Conservation (phyloP, 2,888 invertebrate species). For the Chouioia cunea region DNA sequence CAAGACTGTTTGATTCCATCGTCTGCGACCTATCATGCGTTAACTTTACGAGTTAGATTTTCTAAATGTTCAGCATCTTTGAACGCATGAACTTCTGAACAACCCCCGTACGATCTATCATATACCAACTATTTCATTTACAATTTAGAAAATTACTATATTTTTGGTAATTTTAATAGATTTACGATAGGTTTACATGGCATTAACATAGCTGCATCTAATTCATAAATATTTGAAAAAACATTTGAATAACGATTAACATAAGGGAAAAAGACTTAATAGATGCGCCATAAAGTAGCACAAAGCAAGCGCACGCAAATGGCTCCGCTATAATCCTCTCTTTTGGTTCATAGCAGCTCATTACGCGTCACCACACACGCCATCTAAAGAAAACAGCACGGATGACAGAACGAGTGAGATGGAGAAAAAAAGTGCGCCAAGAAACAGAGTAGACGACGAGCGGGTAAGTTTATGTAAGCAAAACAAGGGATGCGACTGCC, state of each 20-base stretch:
- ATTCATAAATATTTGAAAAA: too few relatives aligned
- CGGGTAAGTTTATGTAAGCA: too few relatives aligned
- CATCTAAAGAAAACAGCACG: constrained; percentile 13
- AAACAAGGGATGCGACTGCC: constrained; percentile 7
- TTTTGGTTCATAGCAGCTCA: constrained; percentile 31
- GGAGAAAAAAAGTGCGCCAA: not conserved
- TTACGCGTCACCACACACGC: constrained; percentile 29
- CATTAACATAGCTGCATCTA: too few relatives aligned
- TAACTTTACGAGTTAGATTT: too few relatives aligned
- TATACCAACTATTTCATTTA: too few relatives aligned
- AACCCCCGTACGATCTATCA: too few relatives aligned
- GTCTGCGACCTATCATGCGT: not conserved
- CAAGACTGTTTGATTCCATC: constrained; percentile 29
- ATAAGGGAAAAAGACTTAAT: not conserved
- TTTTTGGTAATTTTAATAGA: too few relatives aligned
- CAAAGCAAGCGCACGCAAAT: not conserved
- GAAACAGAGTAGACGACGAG: not conserved
- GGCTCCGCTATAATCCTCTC: constrained; percentile 5
- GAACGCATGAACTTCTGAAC: too few relatives aligned
- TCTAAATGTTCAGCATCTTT: too few relatives aligned
- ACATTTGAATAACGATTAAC: too few relatives aligned
- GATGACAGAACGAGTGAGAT: not conserved
- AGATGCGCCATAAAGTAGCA: not conserved
- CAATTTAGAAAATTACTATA: too few relatives aligned
- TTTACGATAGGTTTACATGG: too few relatives aligned